Evolutionary conservation across 2,113 vertebrate genomes (phyloP), one percentile per base, ranked within the genome.

Genomic region (Lepisosteus osseus): DNA sequence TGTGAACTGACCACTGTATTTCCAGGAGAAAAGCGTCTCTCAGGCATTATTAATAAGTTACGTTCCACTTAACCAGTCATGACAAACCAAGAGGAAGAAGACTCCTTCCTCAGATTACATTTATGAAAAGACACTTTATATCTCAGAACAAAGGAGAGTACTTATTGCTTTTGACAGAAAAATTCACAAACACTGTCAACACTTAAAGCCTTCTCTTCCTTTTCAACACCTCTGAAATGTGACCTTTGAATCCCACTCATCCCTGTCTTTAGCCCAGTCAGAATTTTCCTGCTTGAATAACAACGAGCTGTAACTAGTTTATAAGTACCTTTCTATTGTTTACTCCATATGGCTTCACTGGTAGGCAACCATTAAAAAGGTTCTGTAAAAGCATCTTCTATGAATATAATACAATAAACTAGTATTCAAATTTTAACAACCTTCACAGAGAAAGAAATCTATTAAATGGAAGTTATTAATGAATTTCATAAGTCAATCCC

Each of bases 191-290:
- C 72, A 76, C 81, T 80, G 82, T 74, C 75, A 77, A 79, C 85
- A 51, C 47, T 51, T 9, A 5, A 6, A 9, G 47, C 5, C 77
- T 78, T 62, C 59, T 44, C 42, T 13, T 66, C 64, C 13, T 40
- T 51, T 45, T 54, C 44, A 12, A 17, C 47, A 29, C 43, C 75
- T 78, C 77, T 80, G 78, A 79, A 78, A 74, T 73, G 79, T 76
- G 76, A 82, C 82, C 84, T 87, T 87, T 82, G 73, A 54, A 70
- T 66, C 69, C 80, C 79, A 82, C 76, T 83, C 80, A 79, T 79
- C 71, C 72, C 79, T 66, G 41, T 54, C 40, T 63, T 70, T 56
- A 68, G 67, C 67, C 74, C 69, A 51, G 47, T 5, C 47, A 29
- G 29, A 29, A 29, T 29, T 29, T 29, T 29, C 29, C 29, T 29